phyloP scores from a whole-genome alignment of 2,113 vertebrate species.

The Tachysurus vachellii region DNA sequence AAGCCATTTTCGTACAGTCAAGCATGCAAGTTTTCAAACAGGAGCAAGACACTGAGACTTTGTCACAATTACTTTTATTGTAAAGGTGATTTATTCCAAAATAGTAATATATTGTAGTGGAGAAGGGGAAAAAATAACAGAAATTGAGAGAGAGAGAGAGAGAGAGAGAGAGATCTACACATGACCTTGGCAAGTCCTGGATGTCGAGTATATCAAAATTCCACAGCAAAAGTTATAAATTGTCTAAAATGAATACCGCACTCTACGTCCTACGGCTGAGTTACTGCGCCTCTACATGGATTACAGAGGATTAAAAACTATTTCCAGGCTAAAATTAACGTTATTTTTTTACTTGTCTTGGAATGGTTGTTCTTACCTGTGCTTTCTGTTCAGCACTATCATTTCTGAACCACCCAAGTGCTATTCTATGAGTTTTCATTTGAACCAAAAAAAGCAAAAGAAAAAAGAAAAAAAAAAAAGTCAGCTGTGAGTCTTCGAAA shows the following conservation, averaged over 20 bases:
- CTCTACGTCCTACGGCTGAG: not conserved
- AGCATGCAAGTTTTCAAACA: not conserved
- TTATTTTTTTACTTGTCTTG: slow-evolving; percentile 48
- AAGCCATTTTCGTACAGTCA: not conserved
- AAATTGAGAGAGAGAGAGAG: slow-evolving; percentile 34
- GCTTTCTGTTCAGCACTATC: slow-evolving; percentile 65
- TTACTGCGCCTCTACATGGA: slow-evolving; percentile 58
- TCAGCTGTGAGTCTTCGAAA: slow-evolving; percentile 13
- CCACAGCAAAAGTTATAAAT: slow-evolving; percentile 66
- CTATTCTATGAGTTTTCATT: slow-evolving; percentile 43
- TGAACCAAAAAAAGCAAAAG: not conserved
- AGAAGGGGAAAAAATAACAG: slow-evolving; percentile 37
- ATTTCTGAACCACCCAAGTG: slow-evolving; percentile 48
- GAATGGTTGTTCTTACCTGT: slow-evolving; percentile 61
- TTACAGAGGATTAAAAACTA: slow-evolving; percentile 58
- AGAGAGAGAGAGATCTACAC: slow-evolving; percentile 66
- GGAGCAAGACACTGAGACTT: not conserved
- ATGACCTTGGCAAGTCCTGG: slow-evolving; percentile 77
- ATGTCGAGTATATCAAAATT: slow-evolving; percentile 69
- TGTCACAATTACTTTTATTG: slow-evolving; percentile 74
- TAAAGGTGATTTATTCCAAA: slow-evolving; percentile 91
- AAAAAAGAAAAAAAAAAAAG: not conserved
- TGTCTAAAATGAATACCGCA: slow-evolving; percentile 40
- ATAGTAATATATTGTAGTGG: slow-evolving; percentile 68
- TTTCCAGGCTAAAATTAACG: slow-evolving; percentile 45